A percentile compares a stretch with the other conserved stretches of the same genome.
Conservation (phyloP, 2,113 vertebrate species). For the Tinamus guttatus region DNA sequence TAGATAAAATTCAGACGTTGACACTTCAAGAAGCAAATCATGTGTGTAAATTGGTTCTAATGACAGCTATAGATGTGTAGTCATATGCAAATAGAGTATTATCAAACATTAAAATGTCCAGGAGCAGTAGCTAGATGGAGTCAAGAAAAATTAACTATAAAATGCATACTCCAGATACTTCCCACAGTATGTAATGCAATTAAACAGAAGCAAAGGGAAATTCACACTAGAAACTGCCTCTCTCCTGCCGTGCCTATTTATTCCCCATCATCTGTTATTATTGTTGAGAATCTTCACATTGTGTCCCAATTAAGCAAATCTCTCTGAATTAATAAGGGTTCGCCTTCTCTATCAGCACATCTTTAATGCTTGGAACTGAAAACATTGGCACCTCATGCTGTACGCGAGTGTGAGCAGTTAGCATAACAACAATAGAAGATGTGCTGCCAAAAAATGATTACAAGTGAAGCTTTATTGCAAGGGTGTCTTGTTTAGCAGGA, state of each 20-base stretch:
- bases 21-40: slow-evolving; percentile 62
- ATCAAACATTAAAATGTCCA: slow-evolving; percentile 44
- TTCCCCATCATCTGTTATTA: slow-evolving; percentile 39
- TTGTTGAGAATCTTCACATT: slow-evolving; percentile 16
- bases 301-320: slow-evolving; percentile 60
- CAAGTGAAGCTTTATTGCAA: slow-evolving; percentile 58
- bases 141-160: slow-evolving; percentile 43
- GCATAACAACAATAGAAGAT: slow-evolving; percentile 33
- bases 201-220: slow-evolving; percentile 55
- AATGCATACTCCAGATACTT: slow-evolving; percentile 18
- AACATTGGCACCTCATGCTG: slow-evolving; percentile 53
- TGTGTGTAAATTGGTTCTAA: slow-evolving; percentile 66
- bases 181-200: slow-evolving; percentile 34
- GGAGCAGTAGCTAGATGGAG: slow-evolving; percentile 32
- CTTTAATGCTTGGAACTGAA: slow-evolving; percentile 40
- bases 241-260: slow-evolving; percentile 45
- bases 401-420: background rate
- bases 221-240: slow-evolving; percentile 31
- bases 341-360: slow-evolving; percentile 47
- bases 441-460: slow-evolving; percentile 55
- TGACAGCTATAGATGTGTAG: slow-evolving; percentile 44
- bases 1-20: slow-evolving; percentile 53
- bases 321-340: slow-evolving; percentile 59
- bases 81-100: slow-evolving; percentile 58
- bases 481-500: slow-evolving; percentile 64